phyloP scores from a whole-genome alignment of 2,113 vertebrate species.

The Stercorarius parasiticus region DNA sequence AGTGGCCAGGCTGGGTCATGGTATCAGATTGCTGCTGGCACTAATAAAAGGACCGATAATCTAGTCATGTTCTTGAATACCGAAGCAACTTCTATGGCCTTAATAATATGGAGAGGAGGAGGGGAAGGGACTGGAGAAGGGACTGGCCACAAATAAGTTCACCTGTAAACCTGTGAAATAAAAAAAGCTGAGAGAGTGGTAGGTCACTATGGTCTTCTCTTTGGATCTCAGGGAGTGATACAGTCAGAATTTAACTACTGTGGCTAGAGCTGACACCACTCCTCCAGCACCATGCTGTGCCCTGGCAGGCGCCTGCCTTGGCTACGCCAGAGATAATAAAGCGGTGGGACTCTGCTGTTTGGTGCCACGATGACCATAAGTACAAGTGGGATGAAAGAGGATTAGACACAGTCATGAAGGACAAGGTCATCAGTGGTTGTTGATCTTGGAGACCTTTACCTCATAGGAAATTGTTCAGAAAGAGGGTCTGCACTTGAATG shows the following conservation, averaged over 20 bases:
- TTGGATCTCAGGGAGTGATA: neutral
- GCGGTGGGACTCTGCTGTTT: neutral
- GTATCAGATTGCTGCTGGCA: neutral
- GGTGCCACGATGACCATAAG: neutral
- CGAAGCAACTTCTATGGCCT: neutral
- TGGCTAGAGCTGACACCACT: neutral
- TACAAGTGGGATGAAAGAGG: neutral
- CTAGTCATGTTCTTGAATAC: neutral
- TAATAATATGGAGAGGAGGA: neutral
- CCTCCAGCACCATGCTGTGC: neutral
- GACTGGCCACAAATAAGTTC: neutral
- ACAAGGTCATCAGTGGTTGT: neutral
- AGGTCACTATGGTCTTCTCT: neutral
- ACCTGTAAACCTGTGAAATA: neutral
- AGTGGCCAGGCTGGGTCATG: neutral
- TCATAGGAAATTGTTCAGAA: neutral
- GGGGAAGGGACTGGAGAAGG: neutral
- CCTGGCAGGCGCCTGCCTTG: neutral
- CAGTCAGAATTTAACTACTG: neutral
- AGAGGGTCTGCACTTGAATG: neutral
- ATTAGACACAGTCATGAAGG: neutral
- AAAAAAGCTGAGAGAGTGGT: neutral
- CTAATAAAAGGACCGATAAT: slow-evolving; percentile 42
- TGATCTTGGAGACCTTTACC: neutral
- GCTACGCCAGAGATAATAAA: neutral